Percentiles rank a stretch among this genome's conserved stretches.
These are phyloP conservation scores for Atrichornis clamosus DNA, from an alignment of 2,113 vertebrate species.

Conservation along the genomic window DNA sequence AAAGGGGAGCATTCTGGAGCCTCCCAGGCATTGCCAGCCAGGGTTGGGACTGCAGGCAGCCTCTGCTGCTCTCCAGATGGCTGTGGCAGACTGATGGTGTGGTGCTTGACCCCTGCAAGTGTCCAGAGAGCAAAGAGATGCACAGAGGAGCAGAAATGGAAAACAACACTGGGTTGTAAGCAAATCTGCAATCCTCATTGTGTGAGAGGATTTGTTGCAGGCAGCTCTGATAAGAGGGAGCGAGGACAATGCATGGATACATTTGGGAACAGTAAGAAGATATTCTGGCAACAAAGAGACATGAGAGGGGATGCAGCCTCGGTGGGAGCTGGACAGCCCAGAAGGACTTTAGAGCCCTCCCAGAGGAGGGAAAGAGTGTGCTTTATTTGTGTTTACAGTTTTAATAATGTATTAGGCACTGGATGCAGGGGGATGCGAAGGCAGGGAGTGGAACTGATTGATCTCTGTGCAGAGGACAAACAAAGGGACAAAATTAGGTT, in stretches of 20 bases:
- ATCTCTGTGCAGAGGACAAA: conserved; percentile 24
- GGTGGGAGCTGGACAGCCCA: neutral
- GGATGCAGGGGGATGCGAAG: neutral
- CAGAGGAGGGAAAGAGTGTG: neutral
- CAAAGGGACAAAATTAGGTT: conserved; percentile 53
- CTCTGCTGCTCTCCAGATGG: conserved; percentile 8
- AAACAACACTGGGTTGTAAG: neutral
- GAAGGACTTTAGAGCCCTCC: neutral
- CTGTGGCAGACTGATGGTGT: neutral
- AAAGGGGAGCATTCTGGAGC: neutral
- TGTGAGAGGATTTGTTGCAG: conserved; percentile 1
- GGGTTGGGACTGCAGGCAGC: neutral
- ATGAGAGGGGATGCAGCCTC: neutral
- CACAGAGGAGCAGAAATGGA: neutral
- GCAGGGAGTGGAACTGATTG: neutral
- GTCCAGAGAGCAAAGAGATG: neutral
- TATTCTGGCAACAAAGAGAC: neutral
- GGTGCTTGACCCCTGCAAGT: neutral
- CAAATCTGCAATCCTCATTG: neutral
- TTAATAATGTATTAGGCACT: neutral
- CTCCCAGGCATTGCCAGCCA: neutral
- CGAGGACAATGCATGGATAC: neutral
- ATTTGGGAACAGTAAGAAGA: neutral
- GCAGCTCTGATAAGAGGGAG: neutral
- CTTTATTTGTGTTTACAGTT: neutral